Evolutionary conservation across 1,140 invertebrate species (phyloP), one percentile per base, ranked within the genome.

Genomic region (Hyles vespertilio): DNA sequence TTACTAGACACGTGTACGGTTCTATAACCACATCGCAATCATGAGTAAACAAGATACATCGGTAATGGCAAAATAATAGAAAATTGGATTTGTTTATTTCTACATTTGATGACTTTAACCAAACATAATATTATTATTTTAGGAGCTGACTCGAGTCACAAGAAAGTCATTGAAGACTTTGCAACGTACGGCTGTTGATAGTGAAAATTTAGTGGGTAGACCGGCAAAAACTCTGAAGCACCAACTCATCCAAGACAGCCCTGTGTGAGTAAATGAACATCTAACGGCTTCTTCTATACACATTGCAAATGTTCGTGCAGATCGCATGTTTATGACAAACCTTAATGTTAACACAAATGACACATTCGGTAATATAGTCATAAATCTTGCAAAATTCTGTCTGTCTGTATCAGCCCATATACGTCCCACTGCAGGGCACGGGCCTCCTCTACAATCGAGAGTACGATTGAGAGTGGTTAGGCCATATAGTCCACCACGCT

Each of bases 151-250:
- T n/a, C 74, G 74, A 57, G 74, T 65, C 45, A 76, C 78, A 3
- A 78, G 92, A 69, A 92, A 90, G 82, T 91, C 91, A 49, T 87
- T 93, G 12, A 92, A 92, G 81, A 90, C 89, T 56, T 72, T 94
- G 52, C 93, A 94, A 79, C 91, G 89, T 59, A 81, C 91, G 47
- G 92, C 92, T 51, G 89, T 79, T 9, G 91, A 93, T 66, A 92
- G 91, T 69, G 92, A 94, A 81, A 93, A 93, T 76, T 87, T 94
- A 64, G 92, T 92, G 70, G 92, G 92, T 69, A 88, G 84, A 75
- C 74, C 81, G 51, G 71, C 75, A 53, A 87, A 86, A 76, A 81
- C 58, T 67, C 70, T 85, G 32, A 88, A 87, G 63, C 85, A 87
- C 57, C 85, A 87, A 76, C 67, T 88, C 5, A 74, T 56, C 46